Evolutionary conservation across 2,113 vertebrate genomes (phyloP).

Genomic region (Setophaga kirtlandii): DNA sequence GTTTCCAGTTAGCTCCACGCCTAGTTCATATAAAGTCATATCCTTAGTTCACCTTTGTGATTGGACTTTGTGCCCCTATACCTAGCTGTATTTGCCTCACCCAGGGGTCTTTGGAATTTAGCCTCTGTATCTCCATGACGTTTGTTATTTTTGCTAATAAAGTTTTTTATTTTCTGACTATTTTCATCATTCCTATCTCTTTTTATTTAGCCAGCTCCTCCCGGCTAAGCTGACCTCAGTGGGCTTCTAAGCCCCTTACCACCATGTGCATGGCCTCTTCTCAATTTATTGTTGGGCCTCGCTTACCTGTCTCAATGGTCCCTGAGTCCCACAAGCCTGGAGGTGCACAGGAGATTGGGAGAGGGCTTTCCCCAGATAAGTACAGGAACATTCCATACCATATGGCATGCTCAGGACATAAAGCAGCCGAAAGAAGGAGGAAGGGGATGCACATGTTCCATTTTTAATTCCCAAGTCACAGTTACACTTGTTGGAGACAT

Average conservation of each 20-base stretch:
- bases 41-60: background rate
- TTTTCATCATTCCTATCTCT: background rate
- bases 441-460: background rate
- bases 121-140: background rate
- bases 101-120: background rate
- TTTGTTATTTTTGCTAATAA: background rate
- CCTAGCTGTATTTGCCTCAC: background rate
- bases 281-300: background rate
- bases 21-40: background rate
- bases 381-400: background rate
- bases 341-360: background rate
- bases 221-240: background rate
- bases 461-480: background rate
- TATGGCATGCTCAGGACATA: background rate
- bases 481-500: background rate
- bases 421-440: background rate
- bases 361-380: background rate
- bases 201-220: background rate
- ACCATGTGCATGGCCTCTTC: rapidly evolving
- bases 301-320: rapidly evolving
- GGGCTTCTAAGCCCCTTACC: background rate
- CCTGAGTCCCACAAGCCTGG: background rate
- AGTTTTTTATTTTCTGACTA: background rate
- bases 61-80: background rate
- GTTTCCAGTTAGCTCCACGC: background rate